Evolutionary conservation across 1,140 invertebrate genomes (phyloP), one percentile per base, ranked within the genome.

Genomic region (Ptiloglossa arizonensis): DNA sequence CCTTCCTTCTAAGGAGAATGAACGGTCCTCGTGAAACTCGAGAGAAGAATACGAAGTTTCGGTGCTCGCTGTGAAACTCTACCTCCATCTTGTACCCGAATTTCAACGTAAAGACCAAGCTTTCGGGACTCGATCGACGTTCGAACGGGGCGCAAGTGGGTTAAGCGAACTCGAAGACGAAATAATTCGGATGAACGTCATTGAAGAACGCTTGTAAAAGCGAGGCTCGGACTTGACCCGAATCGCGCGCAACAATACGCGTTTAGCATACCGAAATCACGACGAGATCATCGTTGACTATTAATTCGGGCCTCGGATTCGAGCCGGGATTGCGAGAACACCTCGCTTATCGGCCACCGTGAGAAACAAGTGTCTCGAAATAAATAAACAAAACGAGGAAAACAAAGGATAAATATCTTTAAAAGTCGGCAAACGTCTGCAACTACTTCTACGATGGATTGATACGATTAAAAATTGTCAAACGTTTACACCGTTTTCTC

Each of bases 171-270:
- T 60, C 60, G 50, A 24, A 60, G 32, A 56, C 27, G 24, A 60
- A 63, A 54, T 48, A 76, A 68, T 70, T 70, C 38, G 79, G 50
- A 41, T 44, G 19, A 81, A 24, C 41, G 50, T 69, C 63, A 82
- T 82, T 79, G 80, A 79, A 79, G 27, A 64, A 57, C 35, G 54
- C 54, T 35, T 54, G 67, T 56, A 83, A 83, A 83, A 75, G 38
- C 69, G 72, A 74, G 8, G 69, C 69, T 57, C 70, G 75, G 82
- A 81, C 82, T 85, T 81, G 83, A 85, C 79, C 83, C 48, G 71
- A 48, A 81, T 85, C 67, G 22, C 29, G 11, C 38, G 64, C 52
- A 38, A 64, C 52, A 70, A 80, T 81, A 81, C 78, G 73, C 84
- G 83, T 66, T 78, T 29, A 46, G 68, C 56, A 41, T 85, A 60